phyloP scores from a whole-genome alignment of 2,113 vertebrate genomes.

The Caloenas nicobarica region DNA sequence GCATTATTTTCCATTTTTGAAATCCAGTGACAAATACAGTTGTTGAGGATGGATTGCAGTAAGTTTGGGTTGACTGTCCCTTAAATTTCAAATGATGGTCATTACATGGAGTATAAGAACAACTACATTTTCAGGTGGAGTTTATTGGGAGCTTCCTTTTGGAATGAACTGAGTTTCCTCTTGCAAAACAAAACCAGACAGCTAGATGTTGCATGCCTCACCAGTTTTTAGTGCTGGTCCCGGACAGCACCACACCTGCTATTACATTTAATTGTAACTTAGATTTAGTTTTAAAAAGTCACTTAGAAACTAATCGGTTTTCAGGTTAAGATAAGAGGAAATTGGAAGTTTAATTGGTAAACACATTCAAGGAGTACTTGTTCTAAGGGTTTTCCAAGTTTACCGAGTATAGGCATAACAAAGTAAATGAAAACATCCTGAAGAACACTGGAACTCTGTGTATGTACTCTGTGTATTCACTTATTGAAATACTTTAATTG shows the following conservation, averaged over 20 bases:
- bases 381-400: neutral
- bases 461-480: neutral
- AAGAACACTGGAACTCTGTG: neutral
- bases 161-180: neutral
- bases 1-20: neutral
- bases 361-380: neutral
- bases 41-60: neutral
- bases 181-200: neutral
- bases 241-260: neutral
- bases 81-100: neutral
- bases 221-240: neutral
- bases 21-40: neutral
- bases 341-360: neutral
- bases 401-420: neutral
- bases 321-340: neutral
- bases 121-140: neutral
- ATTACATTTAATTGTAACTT: neutral
- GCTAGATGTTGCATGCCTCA: neutral
- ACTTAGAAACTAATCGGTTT: neutral
- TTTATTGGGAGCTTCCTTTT: neutral
- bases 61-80: neutral
- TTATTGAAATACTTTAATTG: neutral
- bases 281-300: neutral
- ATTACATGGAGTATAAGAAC: neutral
- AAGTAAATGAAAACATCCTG: neutral